Percentiles rank a stretch among this genome's conserved stretches.
Evolutionary conservation across 2,888 invertebrate genomes (phyloP).

Genomic region (Euspilapteryx auroguttella): DNA sequence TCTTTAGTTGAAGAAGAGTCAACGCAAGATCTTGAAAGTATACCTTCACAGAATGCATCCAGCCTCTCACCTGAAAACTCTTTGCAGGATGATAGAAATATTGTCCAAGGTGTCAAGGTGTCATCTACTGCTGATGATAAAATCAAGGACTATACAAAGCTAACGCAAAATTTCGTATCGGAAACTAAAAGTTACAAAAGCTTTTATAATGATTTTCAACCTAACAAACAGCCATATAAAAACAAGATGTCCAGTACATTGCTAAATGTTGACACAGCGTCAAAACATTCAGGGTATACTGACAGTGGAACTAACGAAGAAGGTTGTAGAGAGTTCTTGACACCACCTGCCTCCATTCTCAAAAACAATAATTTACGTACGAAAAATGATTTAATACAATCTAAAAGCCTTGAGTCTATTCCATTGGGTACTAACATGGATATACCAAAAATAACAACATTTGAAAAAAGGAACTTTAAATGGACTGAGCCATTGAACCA

Average conservation of each 20-base stretch:
- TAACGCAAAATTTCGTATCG: slow-evolving; percentile 14
- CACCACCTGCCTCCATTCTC: slow-evolving; percentile 25
- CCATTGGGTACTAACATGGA: slow-evolving; percentile 13
- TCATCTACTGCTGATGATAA: background rate
- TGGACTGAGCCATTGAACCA: slow-evolving; percentile 41
- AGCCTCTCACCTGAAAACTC: slow-evolving; percentile 33
- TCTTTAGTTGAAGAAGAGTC: slow-evolving; percentile 56
- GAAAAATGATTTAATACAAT: slow-evolving; percentile 18
- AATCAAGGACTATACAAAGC: background rate
- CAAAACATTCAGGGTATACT: slow-evolving; percentile 48
- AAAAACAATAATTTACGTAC: slow-evolving; percentile 21
- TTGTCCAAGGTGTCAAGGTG: slow-evolving; percentile 9
- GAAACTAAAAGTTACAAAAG: slow-evolving; percentile 32
- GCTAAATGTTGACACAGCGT: slow-evolving; percentile 35
- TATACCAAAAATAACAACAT: too few relatives aligned
- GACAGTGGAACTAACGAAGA: slow-evolving; percentile 39
- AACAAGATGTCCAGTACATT: slow-evolving; percentile 29
- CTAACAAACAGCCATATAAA: slow-evolving; percentile 20
- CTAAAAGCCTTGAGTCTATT: slow-evolving; percentile 36
- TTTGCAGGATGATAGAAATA: slow-evolving; percentile 17
- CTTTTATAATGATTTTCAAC: slow-evolving; percentile 38
- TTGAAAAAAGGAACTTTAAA: too few relatives aligned
- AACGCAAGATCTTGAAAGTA: slow-evolving; percentile 44
- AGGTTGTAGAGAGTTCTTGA: slow-evolving; percentile 25
- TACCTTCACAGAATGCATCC: slow-evolving; percentile 30